Percentiles rank a stretch among this genome's conserved stretches.
Evolutionary conservation across 2,888 invertebrate genomes (phyloP).

Genomic region (Acanthosepion lycidas): DNA sequence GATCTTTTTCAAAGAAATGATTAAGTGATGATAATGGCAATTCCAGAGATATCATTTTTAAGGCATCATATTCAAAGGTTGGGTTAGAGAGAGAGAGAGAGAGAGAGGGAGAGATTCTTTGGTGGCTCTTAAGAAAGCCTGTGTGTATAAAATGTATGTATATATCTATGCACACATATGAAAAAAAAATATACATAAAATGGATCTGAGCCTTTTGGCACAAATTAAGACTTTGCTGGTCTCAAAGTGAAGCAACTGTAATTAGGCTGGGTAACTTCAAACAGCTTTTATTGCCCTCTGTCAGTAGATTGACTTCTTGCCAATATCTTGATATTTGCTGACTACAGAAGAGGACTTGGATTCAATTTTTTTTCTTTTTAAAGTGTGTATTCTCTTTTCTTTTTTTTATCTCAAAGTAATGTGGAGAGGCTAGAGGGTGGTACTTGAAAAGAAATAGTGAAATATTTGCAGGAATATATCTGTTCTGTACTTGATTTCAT

Average conservation of each 20-base stretch:
- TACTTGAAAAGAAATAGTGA: neutral
- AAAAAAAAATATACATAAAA: neutral
- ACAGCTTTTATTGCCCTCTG: constrained; percentile 10
- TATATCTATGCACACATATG: neutral
- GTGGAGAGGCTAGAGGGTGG: neutral
- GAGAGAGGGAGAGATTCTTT: neutral
- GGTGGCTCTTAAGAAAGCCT: neutral
- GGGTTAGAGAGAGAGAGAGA: neutral
- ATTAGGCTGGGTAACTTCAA: neutral
- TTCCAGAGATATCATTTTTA: neutral
- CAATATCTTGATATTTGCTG: constrained; percentile 33
- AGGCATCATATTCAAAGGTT: neutral
- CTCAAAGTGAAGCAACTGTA: constrained; percentile 20
- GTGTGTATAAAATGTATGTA: neutral
- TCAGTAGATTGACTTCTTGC: neutral
- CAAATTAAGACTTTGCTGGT: constrained; percentile 21
- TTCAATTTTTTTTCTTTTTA: neutral
- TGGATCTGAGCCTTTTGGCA: neutral
- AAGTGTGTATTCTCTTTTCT: no score
- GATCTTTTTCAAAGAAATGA: neutral
- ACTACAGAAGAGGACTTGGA: neutral
- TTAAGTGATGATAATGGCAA: neutral
- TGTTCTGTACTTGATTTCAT: constrained; percentile 18
- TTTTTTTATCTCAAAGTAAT: neutral
- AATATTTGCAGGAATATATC: neutral